A percentile compares a stretch with the other conserved stretches of the same genome.
phyloP scores from a whole-genome alignment of 1,140 invertebrate genomes.

The Dreissena polymorpha region DNA sequence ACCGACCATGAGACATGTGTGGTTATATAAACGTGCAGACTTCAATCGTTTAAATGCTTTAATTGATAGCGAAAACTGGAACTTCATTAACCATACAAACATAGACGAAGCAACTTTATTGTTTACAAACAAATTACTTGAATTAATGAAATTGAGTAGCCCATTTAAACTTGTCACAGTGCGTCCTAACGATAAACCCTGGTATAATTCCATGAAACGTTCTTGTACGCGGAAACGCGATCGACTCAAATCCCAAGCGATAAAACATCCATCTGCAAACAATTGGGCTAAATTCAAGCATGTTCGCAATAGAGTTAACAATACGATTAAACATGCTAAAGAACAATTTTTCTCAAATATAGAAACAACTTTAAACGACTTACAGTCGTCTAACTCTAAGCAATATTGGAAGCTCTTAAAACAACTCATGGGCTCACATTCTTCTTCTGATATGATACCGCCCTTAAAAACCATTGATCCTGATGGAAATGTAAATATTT shows the following conservation, averaged over 20 bases:
- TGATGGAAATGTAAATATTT: background rate
- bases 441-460: background rate
- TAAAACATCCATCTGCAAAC: background rate
- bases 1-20: background rate
- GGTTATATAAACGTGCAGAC: constrained; percentile 6
- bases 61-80: background rate
- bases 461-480: background rate
- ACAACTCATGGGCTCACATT: background rate
- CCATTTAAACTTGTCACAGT: background rate
- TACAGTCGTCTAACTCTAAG: background rate
- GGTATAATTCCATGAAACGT: background rate
- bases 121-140: background rate
- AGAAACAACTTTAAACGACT: background rate
- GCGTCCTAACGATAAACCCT: background rate
- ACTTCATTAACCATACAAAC: background rate
- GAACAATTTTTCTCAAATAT: background rate
- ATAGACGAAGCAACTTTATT: background rate
- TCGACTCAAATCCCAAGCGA: background rate
- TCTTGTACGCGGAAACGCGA: background rate
- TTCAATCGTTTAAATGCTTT: background rate
- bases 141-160: background rate
- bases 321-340: background rate
- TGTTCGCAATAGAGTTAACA: background rate
- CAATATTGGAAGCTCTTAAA: background rate
- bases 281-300: background rate